Evolutionary conservation across 1,140 invertebrate genomes (phyloP).

Genomic region (Drosophila prosaltans): DNA sequence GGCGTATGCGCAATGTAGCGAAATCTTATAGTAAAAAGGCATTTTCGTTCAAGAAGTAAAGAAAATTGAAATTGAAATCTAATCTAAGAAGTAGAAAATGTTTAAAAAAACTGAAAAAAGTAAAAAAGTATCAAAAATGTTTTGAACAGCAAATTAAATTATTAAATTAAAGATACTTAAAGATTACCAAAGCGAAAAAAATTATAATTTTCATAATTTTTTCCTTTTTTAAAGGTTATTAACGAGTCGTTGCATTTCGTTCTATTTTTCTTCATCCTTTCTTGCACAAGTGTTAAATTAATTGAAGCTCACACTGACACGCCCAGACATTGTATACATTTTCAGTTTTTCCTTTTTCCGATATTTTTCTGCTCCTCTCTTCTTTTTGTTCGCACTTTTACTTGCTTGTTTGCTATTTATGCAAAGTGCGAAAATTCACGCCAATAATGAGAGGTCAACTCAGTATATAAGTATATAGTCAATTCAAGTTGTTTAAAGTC

Average conservation of each 20-base stretch:
- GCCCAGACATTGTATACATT: slow-evolving; percentile 1
- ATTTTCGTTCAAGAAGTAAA: slow-evolving; percentile 16
- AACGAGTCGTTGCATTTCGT: background rate
- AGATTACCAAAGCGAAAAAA: no score
- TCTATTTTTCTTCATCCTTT: background rate
- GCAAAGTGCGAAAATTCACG: slow-evolving; percentile 56
- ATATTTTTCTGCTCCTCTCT: slow-evolving; percentile 20
- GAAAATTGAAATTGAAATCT: background rate
- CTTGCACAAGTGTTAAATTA: slow-evolving; percentile 6
- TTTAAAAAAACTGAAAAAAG: background rate
- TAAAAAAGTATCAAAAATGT: background rate
- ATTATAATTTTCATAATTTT: background rate
- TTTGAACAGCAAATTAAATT: no score
- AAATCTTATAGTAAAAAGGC: background rate
- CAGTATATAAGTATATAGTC: background rate
- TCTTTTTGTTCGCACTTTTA: slow-evolving; percentile 17
- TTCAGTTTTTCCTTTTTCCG: slow-evolving; percentile 21
- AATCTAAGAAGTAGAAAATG: background rate
- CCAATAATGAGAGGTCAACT: slow-evolving; percentile 36
- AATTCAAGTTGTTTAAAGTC: slow-evolving; percentile 5
- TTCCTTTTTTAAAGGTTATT: background rate
- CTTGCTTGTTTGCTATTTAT: slow-evolving; percentile 37
- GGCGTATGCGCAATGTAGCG: slow-evolving; percentile 38
- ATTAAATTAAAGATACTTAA: no score
- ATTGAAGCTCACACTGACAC: slow-evolving; percentile 5